Percentiles rank a stretch among this genome's conserved stretches.
Evolutionary conservation across 2,888 invertebrate species (phyloP).

Genomic region (Coelinius sp.): DNA sequence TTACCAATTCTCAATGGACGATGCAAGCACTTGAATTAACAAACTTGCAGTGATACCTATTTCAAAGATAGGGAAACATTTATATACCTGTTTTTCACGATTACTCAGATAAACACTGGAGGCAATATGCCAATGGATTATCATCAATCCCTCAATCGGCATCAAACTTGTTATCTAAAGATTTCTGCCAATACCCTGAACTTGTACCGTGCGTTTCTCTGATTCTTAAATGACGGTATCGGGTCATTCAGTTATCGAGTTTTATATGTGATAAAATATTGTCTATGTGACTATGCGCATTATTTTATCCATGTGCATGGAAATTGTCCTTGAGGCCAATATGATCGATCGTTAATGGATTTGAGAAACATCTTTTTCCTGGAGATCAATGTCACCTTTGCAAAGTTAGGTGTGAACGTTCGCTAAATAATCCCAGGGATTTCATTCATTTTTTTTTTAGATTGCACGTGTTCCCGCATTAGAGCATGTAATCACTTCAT

Average conservation of each 20-base stretch:
- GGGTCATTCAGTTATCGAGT: neutral
- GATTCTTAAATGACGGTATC: neutral
- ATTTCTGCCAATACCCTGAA: neutral
- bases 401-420: constrained; percentile 12
- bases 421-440: too few relatives aligned
- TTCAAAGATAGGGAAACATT: neutral
- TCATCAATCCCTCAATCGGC: neutral
- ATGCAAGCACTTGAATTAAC: neutral
- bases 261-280: neutral
- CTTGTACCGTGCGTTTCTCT: neutral
- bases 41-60: neutral
- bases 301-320: neutral
- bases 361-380: neutral
- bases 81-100: neutral
- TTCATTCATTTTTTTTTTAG: too few relatives aligned
- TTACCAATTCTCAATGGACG: neutral
- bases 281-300: neutral
- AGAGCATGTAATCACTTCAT: too few relatives aligned
- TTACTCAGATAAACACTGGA: neutral
- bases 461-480: too few relatives aligned
- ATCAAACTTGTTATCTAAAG: neutral
- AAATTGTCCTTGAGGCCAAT: neutral
- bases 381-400: neutral
- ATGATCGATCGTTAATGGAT: constrained; percentile 9
- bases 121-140: neutral